Percentiles rank a stretch among this genome's conserved stretches.
Evolutionary conservation across 1,140 invertebrate genomes (phyloP).

Genomic region (Pseudachorutes palmiensis): DNA sequence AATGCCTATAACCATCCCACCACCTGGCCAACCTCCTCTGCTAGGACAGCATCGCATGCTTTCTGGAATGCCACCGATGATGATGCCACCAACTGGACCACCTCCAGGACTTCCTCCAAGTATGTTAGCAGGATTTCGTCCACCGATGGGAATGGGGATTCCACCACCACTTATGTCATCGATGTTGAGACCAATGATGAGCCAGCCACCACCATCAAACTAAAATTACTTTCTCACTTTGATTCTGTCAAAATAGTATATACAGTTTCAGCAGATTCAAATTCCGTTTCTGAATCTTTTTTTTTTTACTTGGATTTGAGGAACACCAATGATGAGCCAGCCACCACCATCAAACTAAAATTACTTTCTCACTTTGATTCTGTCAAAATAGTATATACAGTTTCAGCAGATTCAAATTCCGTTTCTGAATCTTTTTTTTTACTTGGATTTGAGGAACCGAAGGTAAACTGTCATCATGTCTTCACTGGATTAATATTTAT

Average conservation of each 20-base stretch:
- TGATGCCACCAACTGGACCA: slow-evolving; percentile 34
- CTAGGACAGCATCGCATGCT: slow-evolving; percentile 14
- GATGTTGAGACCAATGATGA: slow-evolving; percentile 33
- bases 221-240: background rate
- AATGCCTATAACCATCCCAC: slow-evolving; percentile 22
- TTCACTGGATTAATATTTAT: too few species aligned
- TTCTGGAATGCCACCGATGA: slow-evolving; percentile 37
- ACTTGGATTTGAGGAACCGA: too few species aligned
- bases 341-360: slow-evolving; percentile 22
- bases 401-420: too few species aligned
- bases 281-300: too few species aligned
- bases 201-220: slow-evolving; percentile 25
- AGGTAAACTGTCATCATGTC: too few species aligned
- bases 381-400: too few species aligned
- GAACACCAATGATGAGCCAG: slow-evolving; percentile 31
- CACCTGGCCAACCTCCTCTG: slow-evolving; percentile 18
- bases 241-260: too few species aligned
- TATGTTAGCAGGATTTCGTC: slow-evolving; percentile 25
- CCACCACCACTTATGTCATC: slow-evolving; percentile 40
- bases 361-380: too few species aligned
- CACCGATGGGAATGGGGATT: slow-evolving; percentile 34
- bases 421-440: too few species aligned
- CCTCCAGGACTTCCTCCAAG: slow-evolving; percentile 41
- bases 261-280: too few species aligned
- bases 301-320: too few species aligned